Evolutionary conservation across 2,888 invertebrate species (phyloP).

Genomic region (Petrolisthes cinctipes): DNA sequence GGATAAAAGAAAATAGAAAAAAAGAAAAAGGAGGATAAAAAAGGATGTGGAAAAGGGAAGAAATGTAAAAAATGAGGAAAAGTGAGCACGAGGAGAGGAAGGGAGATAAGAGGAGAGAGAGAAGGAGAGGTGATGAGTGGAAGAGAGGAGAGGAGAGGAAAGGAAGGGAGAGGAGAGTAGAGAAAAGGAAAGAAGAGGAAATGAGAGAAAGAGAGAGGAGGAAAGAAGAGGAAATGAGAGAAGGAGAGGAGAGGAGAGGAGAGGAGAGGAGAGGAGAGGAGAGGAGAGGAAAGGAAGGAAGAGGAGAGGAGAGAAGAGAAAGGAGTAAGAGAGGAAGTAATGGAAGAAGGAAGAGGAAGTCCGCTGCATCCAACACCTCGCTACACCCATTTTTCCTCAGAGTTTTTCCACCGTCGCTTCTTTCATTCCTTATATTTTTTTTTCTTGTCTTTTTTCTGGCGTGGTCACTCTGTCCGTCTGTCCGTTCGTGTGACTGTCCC

Average conservation of each 20-base stretch:
- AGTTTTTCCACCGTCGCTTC: neutral
- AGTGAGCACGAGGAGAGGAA: neutral
- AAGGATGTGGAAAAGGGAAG: neutral
- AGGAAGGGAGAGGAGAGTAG: neutral
- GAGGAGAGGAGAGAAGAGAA: neutral
- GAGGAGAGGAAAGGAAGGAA: neutral
- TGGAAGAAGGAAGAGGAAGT: neutral
- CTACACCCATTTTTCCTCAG: neutral
- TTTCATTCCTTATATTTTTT: conserved; percentile 18
- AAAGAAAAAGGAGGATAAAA: too few relatives aligned
- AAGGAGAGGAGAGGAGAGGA: neutral
- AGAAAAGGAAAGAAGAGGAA: neutral
- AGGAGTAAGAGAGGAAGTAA: neutral
- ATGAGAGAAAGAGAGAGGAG: neutral
- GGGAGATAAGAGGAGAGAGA: neutral
- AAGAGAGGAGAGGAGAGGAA: neutral
- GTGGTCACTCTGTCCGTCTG: conserved; percentile 54
- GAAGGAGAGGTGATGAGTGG: neutral
- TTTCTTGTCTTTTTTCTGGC: conserved; percentile 33
- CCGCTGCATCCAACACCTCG: conserved; percentile 21
- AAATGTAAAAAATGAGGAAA: neutral
- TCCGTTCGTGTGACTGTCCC: conserved; percentile 47
- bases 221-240: neutral
- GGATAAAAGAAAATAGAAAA: too few relatives aligned
- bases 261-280: neutral